phyloP scores from a whole-genome alignment of 2,113 vertebrate genomes.

The Corythaeola cristata region DNA sequence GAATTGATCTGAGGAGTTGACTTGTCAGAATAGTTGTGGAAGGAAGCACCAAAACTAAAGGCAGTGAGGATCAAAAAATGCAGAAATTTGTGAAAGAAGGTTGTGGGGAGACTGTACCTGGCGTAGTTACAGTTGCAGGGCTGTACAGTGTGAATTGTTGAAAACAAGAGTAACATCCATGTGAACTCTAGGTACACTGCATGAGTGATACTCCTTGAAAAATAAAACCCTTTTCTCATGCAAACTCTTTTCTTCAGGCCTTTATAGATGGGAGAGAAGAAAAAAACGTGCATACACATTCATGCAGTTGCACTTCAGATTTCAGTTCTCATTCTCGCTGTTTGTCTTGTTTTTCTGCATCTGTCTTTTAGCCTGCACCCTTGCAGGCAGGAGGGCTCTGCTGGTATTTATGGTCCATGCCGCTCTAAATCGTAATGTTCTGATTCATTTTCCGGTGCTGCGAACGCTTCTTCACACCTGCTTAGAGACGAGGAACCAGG shows the following conservation, averaged over 20 bases:
- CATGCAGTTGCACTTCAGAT: not conserved
- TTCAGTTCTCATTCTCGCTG: not conserved
- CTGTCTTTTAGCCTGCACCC: not conserved
- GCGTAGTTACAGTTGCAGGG: not conserved
- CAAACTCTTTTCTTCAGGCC: not conserved
- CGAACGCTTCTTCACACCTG: not conserved
- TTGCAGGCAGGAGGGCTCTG: not conserved
- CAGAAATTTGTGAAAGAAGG: not conserved
- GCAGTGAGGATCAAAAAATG: not conserved
- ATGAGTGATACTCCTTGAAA: not conserved
- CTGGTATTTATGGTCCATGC: not conserved
- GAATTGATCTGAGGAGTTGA: not conserved
- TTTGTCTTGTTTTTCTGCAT: not conserved
- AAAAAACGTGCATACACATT: not conserved
- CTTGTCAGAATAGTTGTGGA: not conserved
- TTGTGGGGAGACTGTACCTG: not conserved
- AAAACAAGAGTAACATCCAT: not conserved
- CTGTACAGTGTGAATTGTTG: not conserved
- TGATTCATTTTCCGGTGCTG: conserved; percentile 49
- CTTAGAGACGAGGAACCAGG: not conserved
- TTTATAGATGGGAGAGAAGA: not conserved
- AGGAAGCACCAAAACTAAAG: not conserved
- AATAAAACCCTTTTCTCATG: not conserved
- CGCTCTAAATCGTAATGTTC: not conserved
- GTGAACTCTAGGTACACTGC: not conserved